Evolutionary conservation across 2,888 invertebrate genomes (phyloP), one percentile per base, ranked within the genome.

Genomic region (Agonopterix alstromeriana): DNA sequence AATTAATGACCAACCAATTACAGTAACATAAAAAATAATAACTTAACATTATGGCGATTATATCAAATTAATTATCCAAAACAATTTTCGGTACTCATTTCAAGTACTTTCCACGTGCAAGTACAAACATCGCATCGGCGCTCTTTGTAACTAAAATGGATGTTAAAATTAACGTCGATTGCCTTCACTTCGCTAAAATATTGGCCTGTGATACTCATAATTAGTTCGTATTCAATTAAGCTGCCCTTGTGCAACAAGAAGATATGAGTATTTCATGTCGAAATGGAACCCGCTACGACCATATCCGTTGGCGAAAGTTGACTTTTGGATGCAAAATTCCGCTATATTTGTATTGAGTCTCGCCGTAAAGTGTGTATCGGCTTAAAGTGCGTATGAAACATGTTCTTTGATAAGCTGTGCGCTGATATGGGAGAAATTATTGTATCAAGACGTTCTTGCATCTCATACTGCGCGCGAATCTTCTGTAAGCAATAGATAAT

Each of bases 261-360:
- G 56, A 61, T 54, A 57, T 57, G 47, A 50, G 49, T 46, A 49
- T 49, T 45, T 52, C 54, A 61, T 79, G 71, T 70, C 65, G 72
- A 74, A 77, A 77, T 63, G 55, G 42, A 62, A 77, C 77, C 63
- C 61, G 71, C 58, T 60, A 59, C 63, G 48, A 53, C 84, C 82
- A 74, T 83, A 80, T 82, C 71, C 56, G 81, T 68, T 58, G 61
- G 78, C 74, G 84, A 85, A 85, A 84, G 84, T 81, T 72, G 78
- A 60, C 63, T 68, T 60, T 66, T 51, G 67, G 65, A 69, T 60
- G 70, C 66, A 63, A 74, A 73, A 72, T 73, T 77, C 72, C 74
- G 70, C 73, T 78, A 62, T 73, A 78, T 72, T 73, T 71, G 70
- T 72, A 68, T 70, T 53, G 46, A 14, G 42, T 10, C 64, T 52